A percentile compares a stretch with the other conserved stretches of the same genome.
These are phyloP conservation scores for Pangasius krempfi DNA, from an alignment of 2,797 vertebrate species.

Conservation along the genomic window DNA sequence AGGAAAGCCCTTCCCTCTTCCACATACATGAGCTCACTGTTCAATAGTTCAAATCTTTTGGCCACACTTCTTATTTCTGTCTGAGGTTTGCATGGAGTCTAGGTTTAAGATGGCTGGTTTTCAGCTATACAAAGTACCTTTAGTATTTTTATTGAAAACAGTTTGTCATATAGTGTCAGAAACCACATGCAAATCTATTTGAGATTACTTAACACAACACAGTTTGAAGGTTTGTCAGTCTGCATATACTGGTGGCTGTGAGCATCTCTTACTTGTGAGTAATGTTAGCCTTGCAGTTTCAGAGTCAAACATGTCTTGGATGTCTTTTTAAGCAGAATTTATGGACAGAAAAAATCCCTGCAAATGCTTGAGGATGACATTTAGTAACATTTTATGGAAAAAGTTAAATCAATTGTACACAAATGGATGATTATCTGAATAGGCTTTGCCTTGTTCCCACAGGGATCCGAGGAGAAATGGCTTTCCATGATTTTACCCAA, in stretches of 20 bases:
- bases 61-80: not conserved
- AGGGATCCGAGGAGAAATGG: slow-evolving; percentile 77
- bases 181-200: not conserved
- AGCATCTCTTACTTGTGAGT: not conserved
- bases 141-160: not conserved
- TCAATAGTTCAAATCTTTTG: not conserved
- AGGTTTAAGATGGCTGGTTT: not conserved
- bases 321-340: not conserved
- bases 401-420: not conserved
- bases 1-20: not conserved
- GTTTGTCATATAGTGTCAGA: not conserved
- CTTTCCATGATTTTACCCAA: slow-evolving; percentile 69
- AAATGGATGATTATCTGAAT: not conserved
- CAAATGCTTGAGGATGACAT: not conserved
- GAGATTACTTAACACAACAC: not conserved
- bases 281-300: not conserved
- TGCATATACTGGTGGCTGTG: not conserved
- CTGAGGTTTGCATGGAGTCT: not conserved
- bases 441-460: not conserved
- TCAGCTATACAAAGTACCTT: not conserved
- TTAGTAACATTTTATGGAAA: not conserved
- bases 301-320: not conserved
- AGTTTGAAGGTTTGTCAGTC: not conserved
- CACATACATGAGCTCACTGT: not conserved
- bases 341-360: not conserved